A percentile compares a stretch with the other conserved stretches of the same genome.
Conservation (phyloP, 2,888 invertebrate species). For the Orchestes rusci region DNA sequence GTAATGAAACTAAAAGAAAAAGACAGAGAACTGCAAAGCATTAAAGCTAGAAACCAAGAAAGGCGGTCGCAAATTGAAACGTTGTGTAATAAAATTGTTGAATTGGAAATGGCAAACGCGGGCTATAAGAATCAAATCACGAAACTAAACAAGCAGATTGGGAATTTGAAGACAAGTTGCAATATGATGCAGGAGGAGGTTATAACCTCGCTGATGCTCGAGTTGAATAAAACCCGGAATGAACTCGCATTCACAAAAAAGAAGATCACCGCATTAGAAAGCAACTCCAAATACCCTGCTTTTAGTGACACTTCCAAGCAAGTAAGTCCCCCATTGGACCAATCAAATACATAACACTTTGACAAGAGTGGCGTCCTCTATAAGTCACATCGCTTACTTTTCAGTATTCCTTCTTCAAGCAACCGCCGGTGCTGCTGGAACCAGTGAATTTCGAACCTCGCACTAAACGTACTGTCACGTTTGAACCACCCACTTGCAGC, state of each 20-base stretch:
- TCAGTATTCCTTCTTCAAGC: no score
- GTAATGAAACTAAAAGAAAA: slow-evolving; percentile 51
- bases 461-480: slow-evolving; percentile 28
- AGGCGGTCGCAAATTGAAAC: slow-evolving; percentile 38
- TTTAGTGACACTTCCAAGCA: no score
- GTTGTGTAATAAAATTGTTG: slow-evolving; percentile 35
- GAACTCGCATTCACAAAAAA: slow-evolving; percentile 35
- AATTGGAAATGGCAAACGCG: slow-evolving; percentile 42
- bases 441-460: background rate
- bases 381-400: no score
- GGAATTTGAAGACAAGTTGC: slow-evolving; percentile 46
- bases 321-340: no score
- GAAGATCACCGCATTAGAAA: slow-evolving; percentile 27
- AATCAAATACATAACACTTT: no score
- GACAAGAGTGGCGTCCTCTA: no score
- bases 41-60: slow-evolving; percentile 35
- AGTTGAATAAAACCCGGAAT: slow-evolving; percentile 41
- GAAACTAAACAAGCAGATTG: slow-evolving; percentile 51
- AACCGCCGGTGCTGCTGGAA: slow-evolving; percentile 6
- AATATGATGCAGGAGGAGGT: slow-evolving; percentile 51
- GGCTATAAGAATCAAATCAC: slow-evolving; percentile 47
- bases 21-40: slow-evolving; percentile 43
- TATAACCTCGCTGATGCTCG: slow-evolving; percentile 42
- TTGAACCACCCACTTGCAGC: slow-evolving; percentile 51
- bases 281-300: slow-evolving; percentile 27